These are phyloP conservation scores for Hystrix brachyura DNA, from an alignment of 2,113 vertebrate genomes.

Conservation along the genomic window DNA sequence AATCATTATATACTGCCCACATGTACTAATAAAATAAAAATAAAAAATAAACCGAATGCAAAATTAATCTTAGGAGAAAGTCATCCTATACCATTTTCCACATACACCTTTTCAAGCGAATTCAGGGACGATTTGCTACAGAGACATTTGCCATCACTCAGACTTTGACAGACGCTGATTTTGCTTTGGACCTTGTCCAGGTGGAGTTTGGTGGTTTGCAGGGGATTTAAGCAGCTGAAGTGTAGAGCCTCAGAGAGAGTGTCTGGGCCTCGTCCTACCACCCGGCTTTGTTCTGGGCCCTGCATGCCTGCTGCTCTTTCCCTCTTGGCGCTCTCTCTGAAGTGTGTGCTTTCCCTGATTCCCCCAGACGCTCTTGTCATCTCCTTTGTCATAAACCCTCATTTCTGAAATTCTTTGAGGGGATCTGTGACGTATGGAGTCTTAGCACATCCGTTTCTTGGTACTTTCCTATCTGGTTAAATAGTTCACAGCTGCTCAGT, in stretches of 20 bases:
- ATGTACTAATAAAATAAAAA: not conserved
- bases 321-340: not conserved
- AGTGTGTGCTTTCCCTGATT: not conserved
- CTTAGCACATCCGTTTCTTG: not conserved
- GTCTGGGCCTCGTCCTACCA: not conserved
- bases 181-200: conserved; percentile 13
- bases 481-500: conserved; percentile 6
- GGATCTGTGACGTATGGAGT: not conserved
- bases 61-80: conserved; percentile 14
- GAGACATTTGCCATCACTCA: not conserved
- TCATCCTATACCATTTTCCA: not conserved
- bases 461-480: conserved; percentile 27
- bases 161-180: conserved; percentile 41
- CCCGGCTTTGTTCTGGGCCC: not conserved
- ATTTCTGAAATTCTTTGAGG: conserved; percentile 49
- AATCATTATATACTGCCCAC: not conserved
- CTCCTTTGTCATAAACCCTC: not conserved
- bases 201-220: not conserved
- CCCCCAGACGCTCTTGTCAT: not conserved
- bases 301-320: not conserved
- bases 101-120: conserved; percentile 22
- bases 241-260: fast-evolving
- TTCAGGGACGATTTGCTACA: not conserved
- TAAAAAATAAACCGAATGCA: not conserved
- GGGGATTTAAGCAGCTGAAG: not conserved